Evolutionary conservation across 2,888 invertebrate species (phyloP), one percentile per base, ranked within the genome.

Genomic region (Cremastinae sp.): DNA sequence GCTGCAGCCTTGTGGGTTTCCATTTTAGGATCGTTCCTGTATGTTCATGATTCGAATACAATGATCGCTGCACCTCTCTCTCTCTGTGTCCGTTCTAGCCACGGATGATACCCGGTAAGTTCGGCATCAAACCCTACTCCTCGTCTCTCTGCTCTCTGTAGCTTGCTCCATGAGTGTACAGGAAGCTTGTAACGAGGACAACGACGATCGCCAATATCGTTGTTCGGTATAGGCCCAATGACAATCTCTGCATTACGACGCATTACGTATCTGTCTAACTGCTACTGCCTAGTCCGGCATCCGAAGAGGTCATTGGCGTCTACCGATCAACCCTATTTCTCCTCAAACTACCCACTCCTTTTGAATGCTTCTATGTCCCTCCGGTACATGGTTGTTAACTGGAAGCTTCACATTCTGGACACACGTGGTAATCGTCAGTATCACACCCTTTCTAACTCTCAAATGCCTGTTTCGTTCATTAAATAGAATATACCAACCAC

Each of bases 161-260:
- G 28, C 5, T 28, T 28, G 28, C 28, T 28, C 28, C 28, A 28
- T 28, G 36, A 7, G 36, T 36, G 22, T 34, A 16, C 36, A 62
- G 49, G 41, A 51, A 22, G 34, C 54, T 68, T 66, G 54, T 56
- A 66, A 54, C 66, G 43, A 41, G n/a, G 41, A 41, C 10, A 38
- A 69, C 28, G 22, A 71, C 54, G 66, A 71, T 71, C 65, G 64
- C 65, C 75, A 59, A 66, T 65, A 66, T 65, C 65, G 59, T 36
- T 10, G 22, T 61, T 16, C 43, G 18, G 9, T n/a, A 62, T 28
- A 36, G 62, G 34, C 38, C 49, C 62, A 74, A 68, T 56, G 68
- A 74, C 56, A 10, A 61, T 38, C 47, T 56, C 62, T 49, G 62
- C 41, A 62, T 74, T 43, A 56, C 62, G 56, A 74, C 47, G 68